Base-by-base conservation (phyloP, 2,888 invertebrate species). In the Leptinotarsa rubiginosa region DNA sequence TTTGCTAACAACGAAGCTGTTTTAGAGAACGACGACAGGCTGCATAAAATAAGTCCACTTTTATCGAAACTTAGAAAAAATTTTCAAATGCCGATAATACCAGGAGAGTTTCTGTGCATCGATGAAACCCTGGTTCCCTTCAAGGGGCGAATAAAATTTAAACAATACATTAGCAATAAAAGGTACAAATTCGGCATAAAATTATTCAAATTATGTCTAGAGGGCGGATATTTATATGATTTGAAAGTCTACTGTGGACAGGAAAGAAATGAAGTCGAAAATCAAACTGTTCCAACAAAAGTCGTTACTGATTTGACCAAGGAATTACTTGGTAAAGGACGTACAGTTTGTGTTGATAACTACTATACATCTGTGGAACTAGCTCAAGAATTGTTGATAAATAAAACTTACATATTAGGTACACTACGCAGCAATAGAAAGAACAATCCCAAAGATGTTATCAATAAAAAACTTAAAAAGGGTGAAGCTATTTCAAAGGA, bases 361-460 rank as follows among this genome's bases (percentile, higher is more conserved):
- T 80, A 78, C 41, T 77, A 78, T 31, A 79, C 80, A 50, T 77
- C 78, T 56, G 65, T 78, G 13, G 69, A 69, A 50, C 62, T 79
- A 41, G 77, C 77, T 18, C 74, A 78, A 41, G 66, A 74, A 20
- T 75, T 83, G 69, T 56, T 81, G 65, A 62, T 78, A 20, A 77
- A 79, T 75, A 78, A 82, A 70, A 83, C 82, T 31, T 80, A 84
- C 13, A 16, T 31, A 77, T 74, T 83, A 65, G 84, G 83, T 75
- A 84, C 83, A 64, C 72, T 85, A 52, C 68, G 83, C 59, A 74
- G 68, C 65, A 84, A 84, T 73, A 74, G 83, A 66, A 80, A 81
- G 78, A 41, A 65, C 18, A 41, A 41, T 41, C 12, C 10, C 41
- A 41, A 41, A 41, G 41, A 41, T 41, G 41, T 41, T 10, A 41